Conservation (phyloP, 2,113 vertebrate species). For the Nannospalax galili region DNA sequence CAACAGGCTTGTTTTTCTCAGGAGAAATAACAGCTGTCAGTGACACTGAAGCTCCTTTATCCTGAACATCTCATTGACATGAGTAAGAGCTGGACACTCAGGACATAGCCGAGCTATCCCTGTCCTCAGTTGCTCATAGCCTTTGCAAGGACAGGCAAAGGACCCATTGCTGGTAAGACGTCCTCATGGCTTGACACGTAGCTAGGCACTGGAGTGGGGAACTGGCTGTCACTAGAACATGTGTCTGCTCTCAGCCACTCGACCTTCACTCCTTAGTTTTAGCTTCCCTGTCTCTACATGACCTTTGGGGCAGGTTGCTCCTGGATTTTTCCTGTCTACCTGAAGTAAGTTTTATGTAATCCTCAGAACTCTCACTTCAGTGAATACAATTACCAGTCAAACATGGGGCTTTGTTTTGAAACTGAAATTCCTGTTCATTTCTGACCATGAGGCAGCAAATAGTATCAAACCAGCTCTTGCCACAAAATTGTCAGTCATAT, state of each 20-base stretch:
- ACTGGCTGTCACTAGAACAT: neutral
- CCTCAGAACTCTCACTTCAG: neutral
- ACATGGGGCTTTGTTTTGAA: neutral
- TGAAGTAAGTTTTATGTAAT: neutral
- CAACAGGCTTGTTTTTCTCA: neutral
- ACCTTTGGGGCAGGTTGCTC: no score
- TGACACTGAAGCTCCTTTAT: neutral
- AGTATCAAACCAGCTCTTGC: neutral
- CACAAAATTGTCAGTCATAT: no score
- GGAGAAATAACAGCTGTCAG: neutral
- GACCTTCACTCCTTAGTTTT: neutral
- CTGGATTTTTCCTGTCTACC: neutral
- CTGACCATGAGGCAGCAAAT: neutral
- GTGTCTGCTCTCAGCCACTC: neutral
- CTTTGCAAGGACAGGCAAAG: neutral
- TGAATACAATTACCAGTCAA: neutral
- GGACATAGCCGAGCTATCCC: neutral
- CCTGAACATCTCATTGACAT: neutral
- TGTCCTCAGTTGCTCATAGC: neutral
- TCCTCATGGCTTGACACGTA: neutral
- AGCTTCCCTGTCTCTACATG: neutral
- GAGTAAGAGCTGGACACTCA: neutral
- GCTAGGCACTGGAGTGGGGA: neutral
- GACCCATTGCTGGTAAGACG: neutral
- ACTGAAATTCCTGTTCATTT: neutral